phyloP scores from a whole-genome alignment of 2,888 invertebrate species.

The Sarcophaga subvicina region DNA sequence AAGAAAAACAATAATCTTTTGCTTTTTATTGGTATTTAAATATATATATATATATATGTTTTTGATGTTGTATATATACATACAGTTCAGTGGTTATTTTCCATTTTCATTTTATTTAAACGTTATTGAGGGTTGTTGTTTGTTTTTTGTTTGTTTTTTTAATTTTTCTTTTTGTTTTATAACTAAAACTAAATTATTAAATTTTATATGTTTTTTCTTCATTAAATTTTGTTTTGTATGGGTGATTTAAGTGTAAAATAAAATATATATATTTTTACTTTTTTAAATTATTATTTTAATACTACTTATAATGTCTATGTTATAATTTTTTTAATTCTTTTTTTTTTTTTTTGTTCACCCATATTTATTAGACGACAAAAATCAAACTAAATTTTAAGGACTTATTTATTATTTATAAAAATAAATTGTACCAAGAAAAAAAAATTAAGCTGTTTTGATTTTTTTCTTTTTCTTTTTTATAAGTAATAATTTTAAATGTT shows the following conservation, averaged over 20 bases:
- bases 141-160: not conserved
- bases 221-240: slow-evolving; percentile 17
- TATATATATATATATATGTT: slow-evolving; percentile 35
- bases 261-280: not conserved
- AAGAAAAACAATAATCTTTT: slow-evolving; percentile 59
- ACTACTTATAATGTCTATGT: not conserved
- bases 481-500: not conserved
- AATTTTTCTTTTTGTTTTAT: slow-evolving; percentile 5
- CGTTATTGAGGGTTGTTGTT: slow-evolving; percentile 39
- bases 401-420: not conserved
- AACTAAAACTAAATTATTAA: slow-evolving; percentile 50
- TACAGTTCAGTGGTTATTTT: slow-evolving; percentile 58
- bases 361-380: not conserved
- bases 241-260: slow-evolving; percentile 15
- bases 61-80: slow-evolving; percentile 52
- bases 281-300: slow-evolving; percentile 1
- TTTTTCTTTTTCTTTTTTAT: not conserved
- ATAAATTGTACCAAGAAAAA: not conserved
- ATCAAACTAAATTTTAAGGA: not conserved
- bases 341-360: not conserved
- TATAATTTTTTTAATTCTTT: too few species aligned
- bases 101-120: slow-evolving; percentile 30
- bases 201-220: not conserved
- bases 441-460: not conserved
- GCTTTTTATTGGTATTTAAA: slow-evolving; percentile 60